Evolutionary conservation across 2,888 invertebrate genomes (phyloP).

Genomic region (Catonia carolina): DNA sequence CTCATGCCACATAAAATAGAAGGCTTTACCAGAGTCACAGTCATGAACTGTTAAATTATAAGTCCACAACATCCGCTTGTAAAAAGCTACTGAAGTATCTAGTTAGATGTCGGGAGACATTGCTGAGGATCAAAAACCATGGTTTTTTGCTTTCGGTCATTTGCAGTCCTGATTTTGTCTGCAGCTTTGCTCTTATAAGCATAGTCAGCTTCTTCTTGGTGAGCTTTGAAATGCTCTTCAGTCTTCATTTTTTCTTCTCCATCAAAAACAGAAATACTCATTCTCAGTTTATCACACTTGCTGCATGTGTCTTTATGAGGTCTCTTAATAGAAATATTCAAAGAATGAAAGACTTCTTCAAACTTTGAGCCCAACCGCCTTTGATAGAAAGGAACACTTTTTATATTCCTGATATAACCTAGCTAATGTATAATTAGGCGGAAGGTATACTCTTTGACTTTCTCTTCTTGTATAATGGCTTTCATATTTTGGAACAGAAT

Average conservation of each 20-base stretch:
- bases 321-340: no score
- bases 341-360: no score
- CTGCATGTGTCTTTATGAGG: no score
- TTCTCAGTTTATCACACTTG: no score
- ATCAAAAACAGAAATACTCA: no score
- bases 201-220: constrained; percentile 13
- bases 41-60: constrained; percentile 14
- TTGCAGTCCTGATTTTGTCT: constrained; percentile 17
- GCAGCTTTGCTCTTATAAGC: constrained; percentile 11
- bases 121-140: constrained; percentile 22
- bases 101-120: constrained; percentile 22
- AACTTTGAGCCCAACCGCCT: no score
- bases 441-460: no score
- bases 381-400: no score
- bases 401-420: no score
- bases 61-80: constrained; percentile 15
- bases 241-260: constrained; percentile 8
- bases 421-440: no score
- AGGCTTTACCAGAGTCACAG: background rate
- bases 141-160: constrained; percentile 9
- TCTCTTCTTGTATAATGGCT: no score
- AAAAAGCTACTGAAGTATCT: constrained; percentile 10
- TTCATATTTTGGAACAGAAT: no score
- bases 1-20: constrained; percentile 30
- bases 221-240: background rate